Percentiles rank a stretch among this genome's conserved stretches.
Conservation (phyloP, 2,797 vertebrate genomes). For the Aselliscus stoliczkanus region DNA sequence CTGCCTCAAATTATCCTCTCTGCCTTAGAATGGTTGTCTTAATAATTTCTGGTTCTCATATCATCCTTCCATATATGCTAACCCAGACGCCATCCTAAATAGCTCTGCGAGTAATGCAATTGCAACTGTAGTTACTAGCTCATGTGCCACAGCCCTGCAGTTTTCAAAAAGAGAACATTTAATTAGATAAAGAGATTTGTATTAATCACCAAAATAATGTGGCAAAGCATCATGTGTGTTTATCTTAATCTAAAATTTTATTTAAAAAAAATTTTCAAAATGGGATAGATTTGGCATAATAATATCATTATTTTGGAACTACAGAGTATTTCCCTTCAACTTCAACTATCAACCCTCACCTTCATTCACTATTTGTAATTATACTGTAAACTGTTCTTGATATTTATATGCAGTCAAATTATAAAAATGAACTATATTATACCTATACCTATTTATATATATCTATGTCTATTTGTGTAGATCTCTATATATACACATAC, state of each 20-base stretch:
- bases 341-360: background rate
- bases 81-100: background rate
- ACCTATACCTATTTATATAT: background rate
- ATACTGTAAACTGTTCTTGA: background rate
- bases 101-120: background rate
- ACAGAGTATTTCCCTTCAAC: background rate
- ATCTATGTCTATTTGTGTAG: background rate
- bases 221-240: background rate
- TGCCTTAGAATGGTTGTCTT: background rate
- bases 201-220: background rate
- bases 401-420: background rate
- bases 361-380: background rate
- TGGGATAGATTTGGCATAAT: background rate
- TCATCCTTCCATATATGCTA: background rate
- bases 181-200: background rate
- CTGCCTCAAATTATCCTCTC: background rate
- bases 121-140: background rate
- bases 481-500: background rate
- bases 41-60: background rate
- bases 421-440: background rate
- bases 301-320: background rate
- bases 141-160: background rate
- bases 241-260: background rate
- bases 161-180: background rate
- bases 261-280: background rate